A percentile compares a stretch with the other conserved stretches of the same genome.
Evolutionary conservation across 2,797 vertebrate species (phyloP).

Genomic region (Myotis vivesi): DNA sequence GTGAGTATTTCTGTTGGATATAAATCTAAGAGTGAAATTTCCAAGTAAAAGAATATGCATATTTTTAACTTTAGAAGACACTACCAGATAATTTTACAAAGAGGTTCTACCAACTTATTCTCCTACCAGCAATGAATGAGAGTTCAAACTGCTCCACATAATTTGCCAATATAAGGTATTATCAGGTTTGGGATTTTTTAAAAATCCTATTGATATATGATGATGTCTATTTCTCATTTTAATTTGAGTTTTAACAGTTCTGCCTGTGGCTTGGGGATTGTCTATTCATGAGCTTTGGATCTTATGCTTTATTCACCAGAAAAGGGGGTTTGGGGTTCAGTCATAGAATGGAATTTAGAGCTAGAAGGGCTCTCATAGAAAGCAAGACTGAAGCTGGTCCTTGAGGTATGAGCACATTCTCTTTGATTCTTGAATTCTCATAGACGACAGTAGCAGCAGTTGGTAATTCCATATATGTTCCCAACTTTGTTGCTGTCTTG

Average conservation of each 20-base stretch:
- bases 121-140: background rate
- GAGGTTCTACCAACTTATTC: background rate
- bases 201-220: background rate
- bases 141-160: background rate
- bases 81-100: background rate
- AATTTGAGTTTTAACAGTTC: background rate
- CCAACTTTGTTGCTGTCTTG: conserved; percentile 53
- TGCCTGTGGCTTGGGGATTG: background rate
- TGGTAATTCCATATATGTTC: conserved; percentile 29
- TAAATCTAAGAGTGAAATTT: background rate
- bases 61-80: conserved; percentile 27
- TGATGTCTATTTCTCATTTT: background rate
- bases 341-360: background rate
- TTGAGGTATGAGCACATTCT: background rate
- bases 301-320: background rate
- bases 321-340: background rate
- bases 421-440: background rate
- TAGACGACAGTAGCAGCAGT: conserved; percentile 22
- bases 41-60: background rate
- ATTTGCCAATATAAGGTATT: background rate
- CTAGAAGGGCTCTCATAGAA: background rate
- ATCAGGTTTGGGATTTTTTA: background rate
- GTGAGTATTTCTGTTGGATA: background rate
- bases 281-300: background rate
- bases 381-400: background rate